Conservation (phyloP, 1,140 invertebrate species). For the Tigriopus japonicus region DNA sequence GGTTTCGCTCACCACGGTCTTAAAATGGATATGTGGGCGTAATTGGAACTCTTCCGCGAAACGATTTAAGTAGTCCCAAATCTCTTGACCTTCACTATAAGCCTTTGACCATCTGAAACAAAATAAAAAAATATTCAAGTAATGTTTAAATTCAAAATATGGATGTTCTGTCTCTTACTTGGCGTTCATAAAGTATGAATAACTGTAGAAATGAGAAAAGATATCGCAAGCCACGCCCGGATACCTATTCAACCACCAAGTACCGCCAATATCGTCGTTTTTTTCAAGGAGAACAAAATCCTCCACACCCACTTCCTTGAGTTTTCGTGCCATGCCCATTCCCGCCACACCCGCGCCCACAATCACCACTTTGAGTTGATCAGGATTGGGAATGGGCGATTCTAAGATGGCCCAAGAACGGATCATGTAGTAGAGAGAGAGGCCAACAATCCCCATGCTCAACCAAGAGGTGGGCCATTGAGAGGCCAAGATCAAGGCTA, state of each 20-base stretch:
- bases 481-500: no score
- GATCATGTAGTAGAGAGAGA: no score
- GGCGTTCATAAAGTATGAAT: neutral
- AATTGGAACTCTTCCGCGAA: neutral
- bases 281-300: neutral
- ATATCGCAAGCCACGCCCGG: slow-evolving; percentile 10
- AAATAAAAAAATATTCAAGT: no score
- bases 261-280: neutral
- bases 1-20: neutral
- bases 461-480: no score
- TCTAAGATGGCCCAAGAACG: no score
- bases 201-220: slow-evolving; percentile 3
- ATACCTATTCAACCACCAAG: neutral
- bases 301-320: neutral
- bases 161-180: no score
- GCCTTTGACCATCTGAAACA: neutral
- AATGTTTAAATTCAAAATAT: no score
- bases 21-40: neutral
- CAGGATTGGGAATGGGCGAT: no score
- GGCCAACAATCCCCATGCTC: no score
- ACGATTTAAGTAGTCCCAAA: neutral
- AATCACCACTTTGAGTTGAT: neutral
- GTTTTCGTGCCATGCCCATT: neutral
- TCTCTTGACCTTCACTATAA: neutral
- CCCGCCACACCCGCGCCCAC: neutral